These are phyloP conservation scores for Garra rufa DNA, from an alignment of 2,113 vertebrate genomes.

Conservation along the genomic window DNA sequence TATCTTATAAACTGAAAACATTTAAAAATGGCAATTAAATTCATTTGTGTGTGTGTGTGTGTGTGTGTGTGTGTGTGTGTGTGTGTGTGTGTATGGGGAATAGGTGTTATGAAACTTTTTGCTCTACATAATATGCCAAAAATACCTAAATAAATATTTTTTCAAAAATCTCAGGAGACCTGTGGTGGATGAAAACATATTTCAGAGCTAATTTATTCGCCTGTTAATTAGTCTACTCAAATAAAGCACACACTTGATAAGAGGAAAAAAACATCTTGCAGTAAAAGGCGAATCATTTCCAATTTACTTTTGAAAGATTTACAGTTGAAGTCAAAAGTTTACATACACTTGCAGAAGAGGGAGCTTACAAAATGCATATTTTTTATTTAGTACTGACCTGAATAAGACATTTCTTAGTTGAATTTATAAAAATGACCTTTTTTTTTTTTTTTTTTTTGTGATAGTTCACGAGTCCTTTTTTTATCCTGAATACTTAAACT, in stretches of 20 bases:
- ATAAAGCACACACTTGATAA: constrained; percentile 6
- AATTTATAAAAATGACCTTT: too few relatives aligned
- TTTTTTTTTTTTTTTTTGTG: too few relatives aligned
- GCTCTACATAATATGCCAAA: constrained; percentile 12
- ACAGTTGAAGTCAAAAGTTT: too few relatives aligned
- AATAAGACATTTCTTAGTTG: too few relatives aligned
- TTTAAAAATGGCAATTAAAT: neutral
- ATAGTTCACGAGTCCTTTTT: too few relatives aligned
- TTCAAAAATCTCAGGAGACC: neutral
- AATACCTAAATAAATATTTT: neutral
- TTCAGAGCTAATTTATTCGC: constrained; percentile 14
- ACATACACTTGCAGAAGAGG: too few relatives aligned
- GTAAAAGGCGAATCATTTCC: neutral
- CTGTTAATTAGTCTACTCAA: constrained; percentile 14
- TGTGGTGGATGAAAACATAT: constrained; percentile 9
- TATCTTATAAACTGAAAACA: neutral
- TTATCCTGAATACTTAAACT: too few relatives aligned
- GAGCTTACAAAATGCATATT: too few relatives aligned
- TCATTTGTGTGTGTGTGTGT: neutral
- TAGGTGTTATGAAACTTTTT: neutral
- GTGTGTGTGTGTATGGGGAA: neutral
- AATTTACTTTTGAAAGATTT: neutral
- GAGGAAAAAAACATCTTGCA: neutral
- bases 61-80: neutral
- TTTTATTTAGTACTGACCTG: too few relatives aligned